Evolutionary conservation across 1,140 invertebrate genomes (phyloP).

Genomic region (Drosophila tristis): DNA sequence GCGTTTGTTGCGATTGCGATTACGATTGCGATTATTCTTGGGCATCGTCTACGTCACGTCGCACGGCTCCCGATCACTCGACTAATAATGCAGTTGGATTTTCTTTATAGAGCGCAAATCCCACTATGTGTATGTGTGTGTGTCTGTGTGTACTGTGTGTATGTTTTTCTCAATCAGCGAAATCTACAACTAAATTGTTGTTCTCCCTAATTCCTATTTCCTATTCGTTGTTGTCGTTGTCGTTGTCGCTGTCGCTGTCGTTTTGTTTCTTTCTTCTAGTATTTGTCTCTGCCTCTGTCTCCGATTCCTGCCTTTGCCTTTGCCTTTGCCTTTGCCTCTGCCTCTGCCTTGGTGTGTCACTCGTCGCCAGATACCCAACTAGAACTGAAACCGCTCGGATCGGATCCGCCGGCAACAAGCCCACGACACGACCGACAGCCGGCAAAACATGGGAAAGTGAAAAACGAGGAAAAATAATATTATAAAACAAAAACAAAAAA

Average conservation of each 20-base stretch:
- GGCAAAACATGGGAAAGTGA: constrained; percentile 51
- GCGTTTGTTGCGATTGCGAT: constrained; percentile 78
- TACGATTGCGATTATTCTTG: constrained; percentile 80
- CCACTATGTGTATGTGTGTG: constrained; percentile 24
- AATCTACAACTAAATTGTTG: constrained; percentile 55
- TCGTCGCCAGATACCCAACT: constrained; percentile 77
- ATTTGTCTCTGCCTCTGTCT: not conserved
- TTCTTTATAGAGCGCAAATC: not conserved
- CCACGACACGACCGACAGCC: constrained; percentile 43
- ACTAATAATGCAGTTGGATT: constrained; percentile 27
- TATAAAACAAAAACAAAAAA: constrained; percentile 26
- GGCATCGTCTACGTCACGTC: constrained; percentile 73
- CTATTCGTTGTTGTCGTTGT: constrained; percentile 50
- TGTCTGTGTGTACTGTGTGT: constrained; percentile 33
- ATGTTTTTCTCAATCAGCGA: constrained; percentile 40
- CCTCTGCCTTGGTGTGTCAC: constrained; percentile 55
- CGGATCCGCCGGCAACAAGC: constrained; percentile 51
- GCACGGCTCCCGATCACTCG: constrained; percentile 7
- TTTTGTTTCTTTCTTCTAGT: constrained; percentile 29
- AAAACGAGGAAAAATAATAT: constrained; percentile 5
- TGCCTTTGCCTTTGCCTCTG: constrained; percentile 15
- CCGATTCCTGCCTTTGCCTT: constrained; percentile 3
- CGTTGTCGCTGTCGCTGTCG: constrained; percentile 47
- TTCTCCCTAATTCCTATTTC: constrained; percentile 26
- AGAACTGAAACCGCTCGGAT: constrained; percentile 59